Evolutionary conservation across 2,113 vertebrate genomes (phyloP).

Genomic region (Sylvia atricapilla): DNA sequence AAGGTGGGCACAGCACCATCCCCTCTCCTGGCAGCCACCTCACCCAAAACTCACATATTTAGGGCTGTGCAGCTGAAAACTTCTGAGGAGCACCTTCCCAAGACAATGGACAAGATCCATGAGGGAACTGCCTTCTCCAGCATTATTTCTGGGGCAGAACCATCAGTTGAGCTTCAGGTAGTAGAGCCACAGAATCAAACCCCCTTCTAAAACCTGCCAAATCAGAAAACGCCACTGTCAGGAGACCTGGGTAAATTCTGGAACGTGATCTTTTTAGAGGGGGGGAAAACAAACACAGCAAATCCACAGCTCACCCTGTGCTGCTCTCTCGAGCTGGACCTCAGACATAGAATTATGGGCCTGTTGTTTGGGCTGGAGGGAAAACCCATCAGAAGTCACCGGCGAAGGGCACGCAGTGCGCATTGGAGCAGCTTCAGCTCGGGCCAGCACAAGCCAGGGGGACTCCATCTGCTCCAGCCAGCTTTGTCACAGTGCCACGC

Average conservation of each 20-base stretch:
- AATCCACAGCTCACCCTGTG: background rate
- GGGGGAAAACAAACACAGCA: background rate
- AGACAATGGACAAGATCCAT: too few relatives aligned
- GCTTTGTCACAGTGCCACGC: background rate
- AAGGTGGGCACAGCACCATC: background rate
- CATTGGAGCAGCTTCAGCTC: background rate
- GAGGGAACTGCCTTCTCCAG: background rate
- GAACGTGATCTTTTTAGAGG: background rate
- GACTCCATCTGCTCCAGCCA: slow-evolving; percentile 44
- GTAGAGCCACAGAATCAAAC: background rate
- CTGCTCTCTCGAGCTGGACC: background rate
- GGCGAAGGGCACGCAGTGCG: fast-evolving
- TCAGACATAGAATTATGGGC: background rate
- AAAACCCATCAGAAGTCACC: background rate
- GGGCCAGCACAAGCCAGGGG: background rate
- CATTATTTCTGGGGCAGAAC: background rate
- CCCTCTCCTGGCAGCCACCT: background rate
- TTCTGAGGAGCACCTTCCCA: background rate
- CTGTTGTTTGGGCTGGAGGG: background rate
- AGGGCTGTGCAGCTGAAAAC: background rate
- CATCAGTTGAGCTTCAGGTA: background rate
- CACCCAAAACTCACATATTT: background rate
- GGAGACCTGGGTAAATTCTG: background rate
- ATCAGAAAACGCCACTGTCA: background rate
- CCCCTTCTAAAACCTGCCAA: background rate